Evolutionary conservation across 2,797 vertebrate species (phyloP).

Genomic region (Macropus fuliginosus): DNA sequence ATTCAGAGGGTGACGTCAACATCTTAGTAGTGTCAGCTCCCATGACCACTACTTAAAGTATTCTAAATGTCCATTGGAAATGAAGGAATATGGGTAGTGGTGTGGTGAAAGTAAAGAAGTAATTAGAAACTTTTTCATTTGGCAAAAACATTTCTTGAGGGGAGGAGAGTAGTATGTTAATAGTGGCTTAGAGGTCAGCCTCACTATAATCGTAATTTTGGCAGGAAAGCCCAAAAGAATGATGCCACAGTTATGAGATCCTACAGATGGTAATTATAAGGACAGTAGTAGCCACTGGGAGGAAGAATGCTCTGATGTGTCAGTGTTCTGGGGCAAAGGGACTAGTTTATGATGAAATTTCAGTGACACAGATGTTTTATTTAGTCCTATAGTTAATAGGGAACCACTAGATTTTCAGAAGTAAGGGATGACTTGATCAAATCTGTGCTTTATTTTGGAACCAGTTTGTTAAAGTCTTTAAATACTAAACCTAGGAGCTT

Average conservation of each 20-base stretch:
- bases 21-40: background rate
- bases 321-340: background rate
- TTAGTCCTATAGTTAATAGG: background rate
- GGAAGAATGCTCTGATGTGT: background rate
- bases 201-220: background rate
- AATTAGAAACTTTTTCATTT: background rate
- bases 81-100: background rate
- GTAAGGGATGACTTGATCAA: background rate
- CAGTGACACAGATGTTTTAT: background rate
- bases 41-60: background rate
- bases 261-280: background rate
- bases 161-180: background rate
- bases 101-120: background rate
- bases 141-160: background rate
- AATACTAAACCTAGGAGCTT: background rate
- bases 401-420: background rate
- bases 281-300: background rate
- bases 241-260: background rate
- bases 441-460: background rate
- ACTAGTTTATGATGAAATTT: background rate
- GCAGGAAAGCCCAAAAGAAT: background rate
- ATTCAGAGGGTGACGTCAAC: background rate
- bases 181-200: background rate
- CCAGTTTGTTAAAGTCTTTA: background rate
- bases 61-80: background rate